A percentile compares a stretch with the other conserved stretches of the same genome.
These are phyloP conservation scores for Epinephelus lanceolatus DNA, from an alignment of 2,113 vertebrate species.

Conservation along the genomic window DNA sequence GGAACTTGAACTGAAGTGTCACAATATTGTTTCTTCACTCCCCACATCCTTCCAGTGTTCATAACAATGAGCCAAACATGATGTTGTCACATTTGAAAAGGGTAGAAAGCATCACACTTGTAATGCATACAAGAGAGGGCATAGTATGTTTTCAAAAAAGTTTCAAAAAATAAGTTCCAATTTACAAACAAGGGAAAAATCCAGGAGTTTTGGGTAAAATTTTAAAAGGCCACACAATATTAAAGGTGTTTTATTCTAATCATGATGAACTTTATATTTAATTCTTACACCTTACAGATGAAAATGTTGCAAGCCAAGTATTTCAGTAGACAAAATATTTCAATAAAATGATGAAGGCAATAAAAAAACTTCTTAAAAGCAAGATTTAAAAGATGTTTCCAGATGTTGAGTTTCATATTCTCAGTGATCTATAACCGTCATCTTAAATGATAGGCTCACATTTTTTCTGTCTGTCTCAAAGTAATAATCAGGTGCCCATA, in stretches of 20 bases:
- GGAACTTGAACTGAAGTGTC: conserved; percentile 3
- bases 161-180: no score
- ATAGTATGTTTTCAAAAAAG: background rate
- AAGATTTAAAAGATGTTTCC: background rate
- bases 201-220: background rate
- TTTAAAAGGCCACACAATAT: background rate
- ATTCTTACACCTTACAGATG: background rate
- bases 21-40: conserved; percentile 48
- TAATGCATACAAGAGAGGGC: no score
- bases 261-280: background rate
- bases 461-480: background rate
- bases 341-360: background rate
- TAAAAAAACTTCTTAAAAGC: background rate
- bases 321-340: no score
- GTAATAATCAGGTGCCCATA: no score
- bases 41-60: conserved; percentile 43
- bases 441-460: background rate
- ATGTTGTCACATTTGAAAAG: conserved; percentile 11
- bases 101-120: background rate
- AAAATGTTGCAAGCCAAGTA: background rate
- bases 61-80: conserved; percentile 14
- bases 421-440: background rate
- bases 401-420: background rate
- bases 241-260: background rate
- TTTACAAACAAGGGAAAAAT: background rate